Evolutionary conservation across 1,140 invertebrate species (phyloP), one percentile per base, ranked within the genome.

Genomic region (Scaptomyza pallida): DNA sequence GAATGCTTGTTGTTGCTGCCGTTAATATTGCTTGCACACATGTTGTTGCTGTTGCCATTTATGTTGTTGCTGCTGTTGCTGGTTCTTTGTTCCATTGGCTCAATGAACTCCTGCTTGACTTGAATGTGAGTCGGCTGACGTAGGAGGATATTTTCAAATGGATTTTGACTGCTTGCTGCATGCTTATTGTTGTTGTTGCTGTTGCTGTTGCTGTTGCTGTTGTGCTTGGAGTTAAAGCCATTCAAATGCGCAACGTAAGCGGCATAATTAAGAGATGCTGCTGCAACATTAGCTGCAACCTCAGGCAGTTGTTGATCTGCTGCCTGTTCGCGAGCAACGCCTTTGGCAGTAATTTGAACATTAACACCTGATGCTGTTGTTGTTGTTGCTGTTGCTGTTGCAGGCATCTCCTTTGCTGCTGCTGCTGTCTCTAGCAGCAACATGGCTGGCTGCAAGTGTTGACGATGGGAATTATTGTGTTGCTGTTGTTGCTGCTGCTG

Each of bases 331-430:
- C 50, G 55, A 51, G 72, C 55, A 85, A 89, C 80, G 85, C 86
- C 86, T 89, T 85, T 79, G 80, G 67, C 74, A 51, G 73, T 82
- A 89, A 89, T 89, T 89, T 89, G 86, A 80, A 74, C 82, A 89
- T 88, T 88, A 89, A 83, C 78, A 90, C 82, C 88, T 90, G 86
- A 13, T 74, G 68, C 15, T 45, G 76, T 44, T 65, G 72, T 13
- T 61, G 68, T 9, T 74, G 77, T 33, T 69, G 73, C 10, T 73
- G 60, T 23, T 26, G 43, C 35, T 59, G 67, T 37, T 56, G 78
- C 47, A 57, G 72, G 37, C 54, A 69, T 19, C 54, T 54, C 54
- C 15, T 56, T 37, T 16, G 69, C 10, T 43, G 70, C 5, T 13
- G 68, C 44, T 33, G 72, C 51, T 62, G 43, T 61, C 35, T 82